Percentiles rank a stretch among this genome's conserved stretches.
These are phyloP conservation scores for Brachionus rubens DNA, from an alignment of 1,140 invertebrate species.

Conservation along the genomic window DNA sequence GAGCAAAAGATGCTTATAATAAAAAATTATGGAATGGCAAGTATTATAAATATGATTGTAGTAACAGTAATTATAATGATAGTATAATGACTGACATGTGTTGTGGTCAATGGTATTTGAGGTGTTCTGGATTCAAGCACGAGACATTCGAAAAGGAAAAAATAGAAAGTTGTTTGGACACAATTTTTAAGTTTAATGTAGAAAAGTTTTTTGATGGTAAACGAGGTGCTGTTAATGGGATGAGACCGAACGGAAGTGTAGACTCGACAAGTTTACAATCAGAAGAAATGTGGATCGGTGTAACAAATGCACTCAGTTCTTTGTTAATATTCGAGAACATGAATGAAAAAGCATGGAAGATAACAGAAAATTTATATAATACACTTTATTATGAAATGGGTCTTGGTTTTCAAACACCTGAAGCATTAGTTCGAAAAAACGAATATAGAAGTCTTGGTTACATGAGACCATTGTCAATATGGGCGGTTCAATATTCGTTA, in stretches of 20 bases:
- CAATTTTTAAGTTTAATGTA: conserved; percentile 80
- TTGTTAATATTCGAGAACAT: conserved; percentile 81
- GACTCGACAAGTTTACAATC: conserved; percentile 77
- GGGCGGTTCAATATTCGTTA: conserved; percentile 80
- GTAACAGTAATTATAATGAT: conserved; percentile 64
- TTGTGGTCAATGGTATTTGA: conserved; percentile 82
- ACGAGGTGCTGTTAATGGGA: conserved; percentile 88
- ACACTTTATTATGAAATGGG: conserved; percentile 77
- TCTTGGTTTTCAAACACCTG: conserved; percentile 81
- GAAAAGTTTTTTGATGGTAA: conserved; percentile 71
- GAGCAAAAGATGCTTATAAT: conserved; percentile 71
- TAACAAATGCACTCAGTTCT: conserved; percentile 77
- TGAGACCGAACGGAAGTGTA: conserved; percentile 68
- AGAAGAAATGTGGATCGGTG: conserved; percentile 86
- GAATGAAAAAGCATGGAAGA: conserved; percentile 77
- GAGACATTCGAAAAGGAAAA: conserved; percentile 65
- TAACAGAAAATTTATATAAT: conserved; percentile 77
- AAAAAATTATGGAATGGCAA: conserved; percentile 82
- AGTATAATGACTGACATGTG: conserved; percentile 87
- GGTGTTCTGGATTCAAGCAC: conserved; percentile 62
- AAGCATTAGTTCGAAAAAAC: conserved; percentile 75
- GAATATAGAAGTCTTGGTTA: conserved; percentile 80
- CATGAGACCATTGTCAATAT: conserved; percentile 84
- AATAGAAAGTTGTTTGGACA: conserved; percentile 69
- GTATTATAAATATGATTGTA: conserved; percentile 80